Evolutionary conservation across 2,888 invertebrate genomes (phyloP).

Genomic region (Petrophora chlorosata): DNA sequence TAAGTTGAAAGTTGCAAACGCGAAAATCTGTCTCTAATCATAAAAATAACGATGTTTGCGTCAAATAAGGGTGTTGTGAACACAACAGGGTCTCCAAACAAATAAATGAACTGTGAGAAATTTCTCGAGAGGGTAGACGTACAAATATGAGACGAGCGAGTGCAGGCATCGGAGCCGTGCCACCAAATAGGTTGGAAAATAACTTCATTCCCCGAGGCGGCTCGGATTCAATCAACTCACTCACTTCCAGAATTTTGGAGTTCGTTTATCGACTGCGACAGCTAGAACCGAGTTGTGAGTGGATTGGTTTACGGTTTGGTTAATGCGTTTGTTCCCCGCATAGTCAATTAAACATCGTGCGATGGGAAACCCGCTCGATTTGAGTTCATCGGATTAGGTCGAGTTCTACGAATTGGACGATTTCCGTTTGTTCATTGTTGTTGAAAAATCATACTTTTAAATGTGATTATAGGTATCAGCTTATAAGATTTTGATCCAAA

Average conservation of each 20-base stretch:
- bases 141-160: constrained; percentile 63
- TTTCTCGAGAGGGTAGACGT: constrained; percentile 70
- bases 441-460: too few species aligned
- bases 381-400: constrained; percentile 12
- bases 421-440: neutral
- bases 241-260: constrained; percentile 74
- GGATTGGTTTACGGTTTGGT: constrained; percentile 57
- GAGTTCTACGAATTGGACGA: constrained; percentile 5
- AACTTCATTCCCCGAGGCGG: constrained; percentile 77
- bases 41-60: constrained; percentile 52
- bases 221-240: constrained; percentile 79
- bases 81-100: constrained; percentile 69
- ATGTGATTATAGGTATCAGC: too few species aligned
- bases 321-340: constrained; percentile 26
- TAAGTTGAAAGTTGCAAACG: too few species aligned
- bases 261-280: constrained; percentile 70
- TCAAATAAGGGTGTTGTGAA: constrained; percentile 58
- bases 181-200: constrained; percentile 81
- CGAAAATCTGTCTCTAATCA: constrained; percentile 41
- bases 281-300: constrained; percentile 62
- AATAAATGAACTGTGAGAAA: constrained; percentile 78
- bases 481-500: too few species aligned
- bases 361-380: constrained; percentile 18
- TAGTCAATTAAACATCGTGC: constrained; percentile 45
- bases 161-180: constrained; percentile 56